Evolutionary conservation across 1,140 invertebrate species (phyloP).

Genomic region (Yoshiicerus persimilis): DNA sequence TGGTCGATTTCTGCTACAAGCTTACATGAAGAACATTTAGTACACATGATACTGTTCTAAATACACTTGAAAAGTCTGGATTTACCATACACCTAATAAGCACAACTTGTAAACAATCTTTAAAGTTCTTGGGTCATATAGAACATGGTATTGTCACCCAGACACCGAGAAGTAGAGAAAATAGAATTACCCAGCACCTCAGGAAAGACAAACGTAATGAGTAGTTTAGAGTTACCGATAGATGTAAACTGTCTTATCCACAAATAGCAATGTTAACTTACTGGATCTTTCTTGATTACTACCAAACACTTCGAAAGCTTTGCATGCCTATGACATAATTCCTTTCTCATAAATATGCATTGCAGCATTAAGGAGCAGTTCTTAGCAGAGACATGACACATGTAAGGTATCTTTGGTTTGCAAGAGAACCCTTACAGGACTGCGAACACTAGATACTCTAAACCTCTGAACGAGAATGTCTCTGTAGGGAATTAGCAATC

Average conservation of each 20-base stretch:
- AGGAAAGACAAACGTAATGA: constrained; percentile 32
- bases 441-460: neutral
- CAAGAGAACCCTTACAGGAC: neutral
- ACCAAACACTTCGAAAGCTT: too few species aligned
- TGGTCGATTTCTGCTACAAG: constrained; percentile 49
- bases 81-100: constrained; percentile 51
- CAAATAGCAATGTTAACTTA: too few species aligned
- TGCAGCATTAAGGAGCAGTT: neutral
- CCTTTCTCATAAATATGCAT: too few species aligned
- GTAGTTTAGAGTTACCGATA: too few species aligned
- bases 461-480: neutral
- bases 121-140: constrained; percentile 54
- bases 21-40: constrained; percentile 34
- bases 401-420: neutral
- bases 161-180: constrained; percentile 52
- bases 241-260: too few species aligned
- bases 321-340: too few species aligned
- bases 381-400: neutral
- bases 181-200: constrained; percentile 53
- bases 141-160: constrained; percentile 52
- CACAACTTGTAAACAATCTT: constrained; percentile 52
- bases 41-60: constrained; percentile 29
- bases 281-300: too few species aligned
- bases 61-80: constrained; percentile 21
- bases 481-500: neutral